These are phyloP conservation scores for Apogon talboti DNA, from an alignment of 2,797 vertebrate species.

Conservation along the genomic window DNA sequence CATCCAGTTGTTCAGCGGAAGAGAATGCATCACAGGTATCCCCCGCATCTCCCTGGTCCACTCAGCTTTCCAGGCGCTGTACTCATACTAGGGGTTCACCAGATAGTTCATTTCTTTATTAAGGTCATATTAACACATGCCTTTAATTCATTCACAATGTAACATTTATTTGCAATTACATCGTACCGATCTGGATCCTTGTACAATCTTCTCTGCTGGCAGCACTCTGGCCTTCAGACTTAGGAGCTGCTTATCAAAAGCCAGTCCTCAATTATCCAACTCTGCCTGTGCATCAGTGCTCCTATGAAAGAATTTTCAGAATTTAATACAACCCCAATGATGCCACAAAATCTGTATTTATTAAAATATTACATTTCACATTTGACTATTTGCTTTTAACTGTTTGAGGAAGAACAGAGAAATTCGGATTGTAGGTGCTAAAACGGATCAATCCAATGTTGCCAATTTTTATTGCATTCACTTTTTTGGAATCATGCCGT, in stretches of 20 bases:
- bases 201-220: constrained; percentile 89
- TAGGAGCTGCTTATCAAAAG: constrained; percentile 89
- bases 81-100: constrained; percentile 84
- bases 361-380: too few species aligned
- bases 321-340: constrained; percentile 15
- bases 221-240: constrained; percentile 88
- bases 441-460: too few species aligned
- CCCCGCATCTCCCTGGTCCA: constrained; percentile 93
- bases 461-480: too few species aligned
- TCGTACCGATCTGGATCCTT: constrained; percentile 84
- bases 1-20: constrained; percentile 89
- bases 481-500: too few species aligned
- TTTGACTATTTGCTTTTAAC: too few species aligned
- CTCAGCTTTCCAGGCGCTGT: constrained; percentile 86
- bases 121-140: background rate
- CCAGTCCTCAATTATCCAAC: constrained; percentile 90
- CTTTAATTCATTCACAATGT: background rate
- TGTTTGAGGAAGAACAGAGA: too few species aligned
- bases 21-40: constrained; percentile 80
- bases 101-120: constrained; percentile 10
- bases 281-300: constrained; percentile 87
- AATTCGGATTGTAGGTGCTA: too few species aligned
- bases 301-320: constrained; percentile 70
- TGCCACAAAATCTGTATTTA: too few species aligned
- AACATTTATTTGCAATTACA: background rate